A percentile compares a stretch with the other conserved stretches of the same genome.
Evolutionary conservation across 2,113 vertebrate species (phyloP).

Genomic region (Callipepla californica): DNA sequence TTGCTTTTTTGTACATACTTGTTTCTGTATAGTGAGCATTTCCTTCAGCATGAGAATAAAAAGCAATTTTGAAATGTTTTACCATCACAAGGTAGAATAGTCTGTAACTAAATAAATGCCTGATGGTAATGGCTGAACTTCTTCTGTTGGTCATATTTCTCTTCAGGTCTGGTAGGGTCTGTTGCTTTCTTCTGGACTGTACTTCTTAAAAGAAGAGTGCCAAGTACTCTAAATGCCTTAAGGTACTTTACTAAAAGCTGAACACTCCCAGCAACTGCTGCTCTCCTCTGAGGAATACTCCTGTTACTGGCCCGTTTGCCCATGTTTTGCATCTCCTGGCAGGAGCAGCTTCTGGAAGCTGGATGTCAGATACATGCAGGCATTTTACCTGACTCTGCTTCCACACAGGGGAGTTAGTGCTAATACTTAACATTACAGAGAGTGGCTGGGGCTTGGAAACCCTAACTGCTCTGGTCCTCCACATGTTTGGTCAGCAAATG

Average conservation of each 20-base stretch:
- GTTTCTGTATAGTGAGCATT: not conserved
- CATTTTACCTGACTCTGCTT: not conserved
- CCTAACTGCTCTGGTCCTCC: not conserved
- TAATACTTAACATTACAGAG: not conserved
- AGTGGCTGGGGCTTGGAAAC: not conserved
- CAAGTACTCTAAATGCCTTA: not conserved
- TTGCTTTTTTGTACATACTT: not conserved
- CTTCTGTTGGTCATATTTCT: not conserved
- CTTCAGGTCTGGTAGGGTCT: not conserved
- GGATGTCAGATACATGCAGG: not conserved
- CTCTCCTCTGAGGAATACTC: not conserved
- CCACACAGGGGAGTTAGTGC: accelerated
- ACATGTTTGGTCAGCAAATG: not conserved
- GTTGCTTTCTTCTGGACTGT: not conserved
- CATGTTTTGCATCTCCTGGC: not conserved
- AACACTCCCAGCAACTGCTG: not conserved
- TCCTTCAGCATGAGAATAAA: not conserved
- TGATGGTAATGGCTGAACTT: not conserved
- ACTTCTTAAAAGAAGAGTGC: not conserved
- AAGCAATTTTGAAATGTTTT: not conserved
- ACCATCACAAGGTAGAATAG: not conserved
- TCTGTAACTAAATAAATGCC: not conserved
- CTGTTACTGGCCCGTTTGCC: not conserved
- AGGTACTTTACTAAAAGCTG: not conserved
- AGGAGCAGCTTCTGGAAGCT: not conserved